phyloP scores from a whole-genome alignment of 2,797 vertebrate genomes.

The Lacerta viridis region DNA sequence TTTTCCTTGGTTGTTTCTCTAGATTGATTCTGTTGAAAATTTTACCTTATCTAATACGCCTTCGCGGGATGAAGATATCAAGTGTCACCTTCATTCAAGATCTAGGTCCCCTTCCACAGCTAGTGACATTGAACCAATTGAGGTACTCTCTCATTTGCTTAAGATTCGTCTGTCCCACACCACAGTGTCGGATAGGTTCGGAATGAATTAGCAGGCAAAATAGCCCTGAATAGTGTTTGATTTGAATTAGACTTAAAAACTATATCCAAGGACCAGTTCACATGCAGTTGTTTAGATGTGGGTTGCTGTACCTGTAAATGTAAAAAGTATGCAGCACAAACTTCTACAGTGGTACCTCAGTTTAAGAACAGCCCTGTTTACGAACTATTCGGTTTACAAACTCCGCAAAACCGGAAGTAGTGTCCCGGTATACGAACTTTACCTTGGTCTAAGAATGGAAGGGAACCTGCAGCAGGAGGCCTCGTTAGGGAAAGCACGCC shows the following conservation, averaged over 20 bases:
- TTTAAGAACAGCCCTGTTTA: too few relatives aligned
- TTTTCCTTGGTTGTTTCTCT: constrained; percentile 66
- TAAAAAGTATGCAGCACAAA: not conserved
- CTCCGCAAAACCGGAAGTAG: too few relatives aligned
- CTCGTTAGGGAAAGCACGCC: too few relatives aligned
- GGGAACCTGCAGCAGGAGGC: too few relatives aligned
- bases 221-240: not conserved
- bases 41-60: constrained; percentile 92
- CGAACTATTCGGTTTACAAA: too few relatives aligned
- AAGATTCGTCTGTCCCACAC: constrained; percentile 39
- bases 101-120: constrained; percentile 91
- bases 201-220: not conserved
- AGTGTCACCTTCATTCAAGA: constrained; percentile 88
- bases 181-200: constrained; percentile 16
- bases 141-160: constrained; percentile 79
- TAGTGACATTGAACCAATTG: constrained; percentile 91
- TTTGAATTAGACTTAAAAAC: not conserved
- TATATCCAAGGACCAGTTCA: not conserved
- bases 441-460: too few relatives aligned
- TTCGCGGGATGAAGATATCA: constrained; percentile 88
- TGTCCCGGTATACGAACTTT: too few relatives aligned
- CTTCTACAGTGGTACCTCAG: too few relatives aligned
- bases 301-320: not conserved
- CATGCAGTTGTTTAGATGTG: not conserved
- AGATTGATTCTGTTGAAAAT: constrained; percentile 93